Percentiles rank a stretch among this genome's conserved stretches.
phyloP scores from a whole-genome alignment of 2,888 invertebrate genomes.

The Rhagium mordax region DNA sequence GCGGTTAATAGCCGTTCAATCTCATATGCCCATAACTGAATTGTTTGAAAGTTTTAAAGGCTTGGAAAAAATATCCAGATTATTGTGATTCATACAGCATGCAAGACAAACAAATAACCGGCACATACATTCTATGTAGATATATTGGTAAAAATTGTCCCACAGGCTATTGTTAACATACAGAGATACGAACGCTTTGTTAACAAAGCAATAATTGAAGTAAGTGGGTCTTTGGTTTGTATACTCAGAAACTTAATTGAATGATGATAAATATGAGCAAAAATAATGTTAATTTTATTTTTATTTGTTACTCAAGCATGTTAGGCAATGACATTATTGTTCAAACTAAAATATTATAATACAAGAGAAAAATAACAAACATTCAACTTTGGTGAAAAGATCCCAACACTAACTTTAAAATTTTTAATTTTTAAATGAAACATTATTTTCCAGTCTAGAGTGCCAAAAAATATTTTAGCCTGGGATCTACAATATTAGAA shows the following conservation, averaged over 20 bases:
- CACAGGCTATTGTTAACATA: not conserved
- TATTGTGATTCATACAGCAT: not conserved
- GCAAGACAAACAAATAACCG: not conserved
- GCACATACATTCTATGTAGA: not conserved
- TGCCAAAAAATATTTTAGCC: too few species aligned
- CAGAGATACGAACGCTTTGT: not conserved
- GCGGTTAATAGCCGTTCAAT: slow-evolving; percentile 7
- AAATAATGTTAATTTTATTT: not conserved
- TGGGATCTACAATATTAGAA: too few species aligned
- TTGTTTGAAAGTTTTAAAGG: slow-evolving; percentile 9
- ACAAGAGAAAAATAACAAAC: not conserved
- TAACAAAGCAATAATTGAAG: not conserved
- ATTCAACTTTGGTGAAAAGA: too few species aligned
- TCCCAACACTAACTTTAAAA: too few species aligned
- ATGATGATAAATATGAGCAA: too few species aligned
- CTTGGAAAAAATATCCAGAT: not conserved
- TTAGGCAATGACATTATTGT: not conserved
- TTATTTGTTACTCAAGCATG: not conserved
- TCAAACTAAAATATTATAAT: not conserved
- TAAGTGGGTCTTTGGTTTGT: not conserved
- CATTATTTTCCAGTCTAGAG: too few species aligned
- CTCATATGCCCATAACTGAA: slow-evolving; percentile 16
- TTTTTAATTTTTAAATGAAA: too few species aligned
- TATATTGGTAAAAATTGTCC: not conserved
- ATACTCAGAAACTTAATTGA: not conserved